A percentile compares a stretch with the other conserved stretches of the same genome.
Conservation (phyloP, 2,888 invertebrate genomes). For the Drosophila tanythrix region DNA sequence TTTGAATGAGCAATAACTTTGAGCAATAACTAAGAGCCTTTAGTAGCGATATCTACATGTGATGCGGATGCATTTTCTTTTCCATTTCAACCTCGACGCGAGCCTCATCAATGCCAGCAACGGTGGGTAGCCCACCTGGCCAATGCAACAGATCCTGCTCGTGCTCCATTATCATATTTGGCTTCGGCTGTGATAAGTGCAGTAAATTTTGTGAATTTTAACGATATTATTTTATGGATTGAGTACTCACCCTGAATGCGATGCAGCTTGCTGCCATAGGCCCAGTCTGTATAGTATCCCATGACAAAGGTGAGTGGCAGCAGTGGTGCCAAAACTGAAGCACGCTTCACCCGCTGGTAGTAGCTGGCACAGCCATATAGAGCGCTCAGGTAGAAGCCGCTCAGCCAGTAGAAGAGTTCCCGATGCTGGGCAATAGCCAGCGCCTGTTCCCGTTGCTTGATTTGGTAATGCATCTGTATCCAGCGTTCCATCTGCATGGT, state of each 20-base stretch:
- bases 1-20: slow-evolving; percentile 6
- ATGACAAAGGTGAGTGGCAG: slow-evolving; percentile 90
- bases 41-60: slow-evolving; percentile 77
- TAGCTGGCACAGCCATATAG: slow-evolving; percentile 86
- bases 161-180: slow-evolving; percentile 91
- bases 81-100: slow-evolving; percentile 88
- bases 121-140: slow-evolving; percentile 91
- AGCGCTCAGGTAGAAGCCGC: slow-evolving; percentile 88
- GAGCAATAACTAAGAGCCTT: background rate
- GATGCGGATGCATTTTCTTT: slow-evolving; percentile 88
- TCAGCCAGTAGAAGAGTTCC: slow-evolving; percentile 90
- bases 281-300: slow-evolving; percentile 90
- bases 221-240: background rate
- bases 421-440: slow-evolving; percentile 89
- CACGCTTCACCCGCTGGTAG: slow-evolving; percentile 87
- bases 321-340: slow-evolving; percentile 88
- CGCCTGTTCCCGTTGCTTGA: slow-evolving; percentile 90
- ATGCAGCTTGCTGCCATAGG: slow-evolving; percentile 91
- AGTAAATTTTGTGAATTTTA: background rate
- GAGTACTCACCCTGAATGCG: slow-evolving; percentile 88
- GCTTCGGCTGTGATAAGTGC: slow-evolving; percentile 87
- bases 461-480: slow-evolving; percentile 92
- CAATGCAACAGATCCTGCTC: slow-evolving; percentile 89
- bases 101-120: slow-evolving; percentile 89
- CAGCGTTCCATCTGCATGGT: slow-evolving; percentile 89